Conservation (phyloP, 2,797 vertebrate species). For the Aeoliscus strigatus region DNA sequence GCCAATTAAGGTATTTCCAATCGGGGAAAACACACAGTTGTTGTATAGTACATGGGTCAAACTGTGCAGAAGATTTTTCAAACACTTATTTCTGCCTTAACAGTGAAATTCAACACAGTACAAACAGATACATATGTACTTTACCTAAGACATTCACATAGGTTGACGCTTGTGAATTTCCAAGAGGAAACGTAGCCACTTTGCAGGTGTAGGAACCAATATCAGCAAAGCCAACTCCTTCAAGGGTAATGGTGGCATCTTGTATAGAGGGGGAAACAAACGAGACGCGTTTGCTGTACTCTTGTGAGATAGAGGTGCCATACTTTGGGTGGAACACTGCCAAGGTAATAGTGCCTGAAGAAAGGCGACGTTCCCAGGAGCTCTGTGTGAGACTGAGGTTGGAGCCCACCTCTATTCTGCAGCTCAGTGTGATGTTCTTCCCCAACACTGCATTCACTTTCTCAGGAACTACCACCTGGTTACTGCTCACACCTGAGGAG, state of each 20-base stretch:
- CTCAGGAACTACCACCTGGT: constrained; percentile 86
- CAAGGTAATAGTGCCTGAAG: constrained; percentile 83
- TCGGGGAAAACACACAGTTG: too few species aligned
- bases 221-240: constrained; percentile 89
- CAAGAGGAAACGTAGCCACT: constrained; percentile 93
- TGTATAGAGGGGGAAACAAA: constrained; percentile 87
- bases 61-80: too few species aligned
- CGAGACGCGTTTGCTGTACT: constrained; percentile 83
- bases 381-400: constrained; percentile 89
- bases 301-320: constrained; percentile 88
- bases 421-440: constrained; percentile 91
- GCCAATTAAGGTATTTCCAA: too few species aligned
- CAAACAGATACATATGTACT: too few species aligned
- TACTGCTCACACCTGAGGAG: constrained; percentile 81
- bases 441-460: constrained; percentile 90
- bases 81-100: too few species aligned
- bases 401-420: constrained; percentile 87
- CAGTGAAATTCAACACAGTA: too few species aligned
- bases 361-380: constrained; percentile 90
- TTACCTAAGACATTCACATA: constrained; percentile 89
- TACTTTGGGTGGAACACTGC: constrained; percentile 91
- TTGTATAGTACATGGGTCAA: too few species aligned
- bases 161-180: constrained; percentile 89
- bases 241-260: constrained; percentile 89
- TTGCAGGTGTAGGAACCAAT: constrained; percentile 93